phyloP scores from a whole-genome alignment of 2,797 vertebrate species.

The Lagodon rhomboides region DNA sequence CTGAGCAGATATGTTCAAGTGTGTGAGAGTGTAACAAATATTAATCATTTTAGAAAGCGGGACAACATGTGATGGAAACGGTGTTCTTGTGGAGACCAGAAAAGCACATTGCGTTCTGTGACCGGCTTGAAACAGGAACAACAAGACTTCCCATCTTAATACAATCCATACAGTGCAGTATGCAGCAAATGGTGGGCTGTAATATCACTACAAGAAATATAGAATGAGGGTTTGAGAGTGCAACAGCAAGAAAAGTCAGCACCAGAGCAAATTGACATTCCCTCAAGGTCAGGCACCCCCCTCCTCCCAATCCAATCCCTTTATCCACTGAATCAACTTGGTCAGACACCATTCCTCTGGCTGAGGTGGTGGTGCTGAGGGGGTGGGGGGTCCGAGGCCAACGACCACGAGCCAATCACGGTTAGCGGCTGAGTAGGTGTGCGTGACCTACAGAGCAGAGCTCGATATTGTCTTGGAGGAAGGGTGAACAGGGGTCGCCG shows the following conservation, averaged over 20 bases:
- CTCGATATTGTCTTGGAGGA: slow-evolving; percentile 13
- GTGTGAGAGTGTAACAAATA: neutral
- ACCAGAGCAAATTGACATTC: slow-evolving; percentile 19
- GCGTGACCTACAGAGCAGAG: slow-evolving; percentile 4
- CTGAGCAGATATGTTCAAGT: slow-evolving; percentile 4
- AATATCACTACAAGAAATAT: slow-evolving; percentile 1
- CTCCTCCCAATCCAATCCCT: slow-evolving; percentile 19
- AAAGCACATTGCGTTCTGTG: slow-evolving; percentile 2
- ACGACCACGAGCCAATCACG: slow-evolving; percentile 15
- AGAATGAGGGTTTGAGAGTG: slow-evolving; percentile 1
- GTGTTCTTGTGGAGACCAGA: slow-evolving; percentile 27
- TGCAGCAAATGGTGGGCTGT: neutral
- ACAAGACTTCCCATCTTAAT: neutral
- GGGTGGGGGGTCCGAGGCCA: slow-evolving; percentile 2
- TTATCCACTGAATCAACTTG: slow-evolving; percentile 24
- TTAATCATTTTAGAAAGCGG: slow-evolving; percentile 8
- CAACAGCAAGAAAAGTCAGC: slow-evolving; percentile 1
- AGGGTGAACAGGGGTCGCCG: neutral
- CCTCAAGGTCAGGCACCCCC: slow-evolving; percentile 34
- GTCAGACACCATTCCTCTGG: slow-evolving; percentile 12
- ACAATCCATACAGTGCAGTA: neutral
- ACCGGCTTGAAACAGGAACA: slow-evolving; percentile 9
- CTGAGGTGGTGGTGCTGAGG: neutral
- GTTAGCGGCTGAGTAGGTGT: slow-evolving; percentile 1
- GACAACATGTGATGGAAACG: slow-evolving; percentile 32